Percentiles rank a stretch among this genome's conserved stretches.
Evolutionary conservation across 2,113 vertebrate species (phyloP).

Genomic region (Nothoprocta perdicaria): DNA sequence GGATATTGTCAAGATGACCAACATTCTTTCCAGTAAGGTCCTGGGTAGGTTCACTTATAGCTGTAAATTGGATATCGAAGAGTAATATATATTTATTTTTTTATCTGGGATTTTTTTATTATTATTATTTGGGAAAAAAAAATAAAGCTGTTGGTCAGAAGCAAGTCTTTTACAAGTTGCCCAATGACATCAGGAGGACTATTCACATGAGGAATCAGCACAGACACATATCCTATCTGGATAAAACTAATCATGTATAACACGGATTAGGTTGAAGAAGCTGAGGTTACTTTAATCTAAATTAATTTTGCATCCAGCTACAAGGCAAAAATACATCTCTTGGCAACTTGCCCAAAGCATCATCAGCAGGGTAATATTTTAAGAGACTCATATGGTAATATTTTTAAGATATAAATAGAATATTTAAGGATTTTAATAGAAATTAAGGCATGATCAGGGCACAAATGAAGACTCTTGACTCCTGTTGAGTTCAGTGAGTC

Average conservation of each 20-base stretch:
- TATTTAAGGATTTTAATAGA: constrained; percentile 13
- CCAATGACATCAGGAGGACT: not conserved
- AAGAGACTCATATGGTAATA: not conserved
- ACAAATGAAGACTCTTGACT: constrained; percentile 2
- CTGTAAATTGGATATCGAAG: not conserved
- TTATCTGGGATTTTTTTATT: not conserved
- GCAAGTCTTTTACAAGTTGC: not conserved
- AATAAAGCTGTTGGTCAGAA: not conserved
- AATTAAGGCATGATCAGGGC: not conserved
- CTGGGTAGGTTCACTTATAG: not conserved
- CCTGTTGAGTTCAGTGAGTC: not conserved
- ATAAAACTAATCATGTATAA: not conserved
- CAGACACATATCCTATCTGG: not conserved
- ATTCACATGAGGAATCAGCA: not conserved
- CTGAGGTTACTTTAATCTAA: not conserved
- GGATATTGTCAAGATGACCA: not conserved
- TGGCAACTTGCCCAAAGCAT: not conserved
- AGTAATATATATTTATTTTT: not conserved
- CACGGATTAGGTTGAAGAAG: not conserved
- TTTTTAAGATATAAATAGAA: constrained; percentile 6
- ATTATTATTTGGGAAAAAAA: not conserved
- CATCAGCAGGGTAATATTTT: not conserved
- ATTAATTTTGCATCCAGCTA: constrained; percentile 7
- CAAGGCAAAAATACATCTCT: not conserved
- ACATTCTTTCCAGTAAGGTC: not conserved